A percentile compares a stretch with the other conserved stretches of the same genome.
Conservation (phyloP, 2,113 vertebrate genomes). For the Ploceus nigricollis region DNA sequence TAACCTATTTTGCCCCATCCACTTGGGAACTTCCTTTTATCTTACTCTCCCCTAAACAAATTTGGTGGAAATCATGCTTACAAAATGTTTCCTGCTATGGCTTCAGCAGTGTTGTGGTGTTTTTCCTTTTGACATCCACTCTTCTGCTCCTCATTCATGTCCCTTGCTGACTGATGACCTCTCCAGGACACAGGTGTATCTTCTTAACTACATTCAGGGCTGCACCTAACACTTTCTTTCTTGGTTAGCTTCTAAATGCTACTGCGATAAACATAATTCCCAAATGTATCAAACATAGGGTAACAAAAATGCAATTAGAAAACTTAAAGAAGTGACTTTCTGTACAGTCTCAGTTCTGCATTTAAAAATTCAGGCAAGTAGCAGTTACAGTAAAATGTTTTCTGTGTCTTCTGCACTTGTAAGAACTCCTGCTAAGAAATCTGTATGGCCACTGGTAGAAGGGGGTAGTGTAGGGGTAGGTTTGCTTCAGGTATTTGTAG, state of each 20-base stretch:
- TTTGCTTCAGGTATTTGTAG: neutral
- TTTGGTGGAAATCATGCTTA: neutral
- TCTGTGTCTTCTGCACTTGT: neutral
- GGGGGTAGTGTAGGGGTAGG: neutral
- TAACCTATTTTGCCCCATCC: neutral
- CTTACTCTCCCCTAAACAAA: neutral
- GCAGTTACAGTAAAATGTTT: neutral
- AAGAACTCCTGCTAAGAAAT: neutral
- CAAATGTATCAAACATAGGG: neutral
- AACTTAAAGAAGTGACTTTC: neutral
- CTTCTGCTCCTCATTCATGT: fast-evolving
- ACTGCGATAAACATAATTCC: neutral
- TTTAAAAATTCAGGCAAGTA: neutral
- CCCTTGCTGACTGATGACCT: neutral
- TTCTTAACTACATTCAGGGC: fast-evolving
- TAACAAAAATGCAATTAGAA: neutral
- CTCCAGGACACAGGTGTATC: neutral
- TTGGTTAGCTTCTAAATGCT: neutral
- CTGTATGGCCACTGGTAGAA: neutral
- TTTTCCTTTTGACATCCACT: neutral
- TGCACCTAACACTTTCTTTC: neutral
- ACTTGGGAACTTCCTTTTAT: neutral
- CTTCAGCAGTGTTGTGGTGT: neutral
- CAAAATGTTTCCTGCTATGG: neutral
- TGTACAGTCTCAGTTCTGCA: neutral